Evolutionary conservation across 2,113 vertebrate genomes (phyloP), one percentile per base, ranked within the genome.

Genomic region (Scomber colias): DNA sequence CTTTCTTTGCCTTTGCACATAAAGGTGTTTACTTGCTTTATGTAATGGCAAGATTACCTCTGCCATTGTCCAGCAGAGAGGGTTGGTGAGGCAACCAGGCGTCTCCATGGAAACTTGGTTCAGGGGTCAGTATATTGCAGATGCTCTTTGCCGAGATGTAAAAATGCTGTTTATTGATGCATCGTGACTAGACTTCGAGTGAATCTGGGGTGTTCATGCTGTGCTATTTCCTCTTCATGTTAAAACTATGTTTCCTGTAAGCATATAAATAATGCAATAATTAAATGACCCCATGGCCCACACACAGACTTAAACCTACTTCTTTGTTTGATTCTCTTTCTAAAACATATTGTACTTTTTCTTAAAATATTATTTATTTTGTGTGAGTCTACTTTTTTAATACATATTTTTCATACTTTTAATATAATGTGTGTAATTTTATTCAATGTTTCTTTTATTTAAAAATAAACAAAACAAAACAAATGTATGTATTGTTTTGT

Each of bases 21-120:
- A 91, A 89, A 89, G 79, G 62, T 84, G 85, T 88, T 92, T 85
- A 66, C 64, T 50, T 75, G 72, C 65, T 86, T 84, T 83, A 27
- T 87, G 77, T 46, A 71, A 84, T 49, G 69, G 63, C 0, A 13
- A 87, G 75, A 92, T 92, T 89, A 86, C 87, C 46, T 83, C 77
- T 76, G 74, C 64, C 81, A 82, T 89, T 90, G 89, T 91, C 74
- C 82, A 19, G 55, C 83, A 40, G 70, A 80, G 30, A 7, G 5
- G n/a, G 65, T 59, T 57, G 75, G 56, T 35, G 81, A 80, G 71
- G 75, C 48, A 77, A 71, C 87, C 54, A 49, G 30, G 51, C 1
- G 48, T 90, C 21, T 35, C 85, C 81, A 70, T 83, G 83, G 88
- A 81, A 80, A 94, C 89, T 2, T 4, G n/a, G 87, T 82, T 90